Evolutionary conservation across 1,140 invertebrate genomes (phyloP), one percentile per base, ranked within the genome.

Genomic region (Danaus melanippus): DNA sequence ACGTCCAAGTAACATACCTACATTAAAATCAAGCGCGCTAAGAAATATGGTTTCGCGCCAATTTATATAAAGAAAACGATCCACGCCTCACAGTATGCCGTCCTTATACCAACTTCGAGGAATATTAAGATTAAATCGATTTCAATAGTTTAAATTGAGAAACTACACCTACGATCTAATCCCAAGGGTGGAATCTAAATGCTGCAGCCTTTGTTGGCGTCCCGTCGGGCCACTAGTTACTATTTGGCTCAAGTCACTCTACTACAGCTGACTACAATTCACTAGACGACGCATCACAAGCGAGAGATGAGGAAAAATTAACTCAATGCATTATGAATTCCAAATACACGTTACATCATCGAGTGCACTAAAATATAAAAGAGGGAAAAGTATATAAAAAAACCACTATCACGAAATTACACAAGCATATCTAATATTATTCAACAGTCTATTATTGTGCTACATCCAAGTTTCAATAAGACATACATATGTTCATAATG

Each of bases 301-400:
- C 66, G 60, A 63, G 56, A 62, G 64, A 69, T 67, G 71, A 79
- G 81, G 63, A 84, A 81, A 81, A 81, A 84, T 81, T 32, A 32
- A 32, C 21, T 32, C 21, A 32, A 32, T 32, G 21, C 21, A 32
- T 32, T 8, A 32, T 32, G 21, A 32, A 32, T 32, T 7, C 6
- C 21, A 7, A 32, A 32, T 32, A 32, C 21, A 32, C 21, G 21
- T 5, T 32, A 15, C 3, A 32, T 32, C 21, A 7, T 32, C 21
- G 21, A 32, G 21, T 32, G 21, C 21, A 32, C 21, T 32, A 32
- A 32, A 32, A 3, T 8, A 32, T 32, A 32, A 32, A 32, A 32
- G 21, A 32, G 21, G 21, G 21, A 32, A 32, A 32, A 32, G 6
- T 32, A 32, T 32, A 32, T 4, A 32, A 7, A 32, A 32, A 32